phyloP scores from a whole-genome alignment of 1,140 invertebrate species.

The Zaprionus capensis region DNA sequence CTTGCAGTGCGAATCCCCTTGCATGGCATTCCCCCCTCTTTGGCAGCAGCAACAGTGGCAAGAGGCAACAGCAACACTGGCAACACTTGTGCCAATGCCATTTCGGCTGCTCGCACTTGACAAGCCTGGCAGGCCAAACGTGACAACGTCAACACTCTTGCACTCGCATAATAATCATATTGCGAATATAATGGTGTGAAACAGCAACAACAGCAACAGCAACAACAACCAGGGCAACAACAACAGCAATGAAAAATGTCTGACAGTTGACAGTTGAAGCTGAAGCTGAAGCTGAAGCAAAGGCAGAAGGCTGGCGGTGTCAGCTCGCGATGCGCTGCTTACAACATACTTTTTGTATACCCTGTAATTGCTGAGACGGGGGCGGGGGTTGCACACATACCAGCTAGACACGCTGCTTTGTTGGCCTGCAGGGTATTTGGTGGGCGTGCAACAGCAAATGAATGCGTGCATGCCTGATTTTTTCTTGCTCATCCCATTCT shows the following conservation, averaged over 20 bases:
- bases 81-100: conserved; percentile 44
- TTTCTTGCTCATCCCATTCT: conserved; percentile 60
- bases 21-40: neutral
- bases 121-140: conserved; percentile 70
- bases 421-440: neutral
- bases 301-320: conserved; percentile 44
- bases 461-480: conserved; percentile 18
- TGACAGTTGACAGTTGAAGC: conserved; percentile 78
- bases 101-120: conserved; percentile 64
- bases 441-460: neutral
- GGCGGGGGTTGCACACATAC: neutral
- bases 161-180: conserved; percentile 81
- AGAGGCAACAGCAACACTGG: conserved; percentile 3
- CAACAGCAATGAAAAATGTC: conserved; percentile 38
- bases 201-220: conserved; percentile 50
- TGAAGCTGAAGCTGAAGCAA: conserved; percentile 51
- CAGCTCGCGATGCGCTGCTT: conserved; percentile 34
- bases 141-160: conserved; percentile 79
- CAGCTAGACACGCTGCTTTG: neutral
- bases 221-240: conserved; percentile 15
- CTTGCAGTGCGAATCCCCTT: conserved; percentile 4
- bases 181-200: conserved; percentile 77
- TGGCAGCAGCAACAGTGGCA: conserved; percentile 3
- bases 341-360: conserved; percentile 35
- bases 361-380: neutral